Percentiles rank a stretch among this genome's conserved stretches.
These are phyloP conservation scores for Synchiropus splendidus DNA, from an alignment of 2,113 vertebrate genomes.

Conservation along the genomic window DNA sequence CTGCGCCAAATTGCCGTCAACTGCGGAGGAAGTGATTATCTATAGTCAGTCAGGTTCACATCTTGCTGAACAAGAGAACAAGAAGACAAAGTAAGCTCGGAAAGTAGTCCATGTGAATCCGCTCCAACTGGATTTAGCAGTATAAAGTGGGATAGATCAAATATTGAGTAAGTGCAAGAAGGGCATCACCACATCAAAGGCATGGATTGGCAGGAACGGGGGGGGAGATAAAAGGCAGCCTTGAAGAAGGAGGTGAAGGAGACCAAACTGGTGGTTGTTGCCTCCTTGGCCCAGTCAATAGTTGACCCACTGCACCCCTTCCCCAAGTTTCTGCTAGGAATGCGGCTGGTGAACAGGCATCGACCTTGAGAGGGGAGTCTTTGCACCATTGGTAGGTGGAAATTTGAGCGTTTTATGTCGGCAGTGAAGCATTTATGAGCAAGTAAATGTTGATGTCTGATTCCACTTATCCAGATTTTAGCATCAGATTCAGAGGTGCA, in stretches of 20 bases:
- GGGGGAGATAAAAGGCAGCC: slow-evolving; percentile 68
- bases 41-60: slow-evolving; percentile 15
- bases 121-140: slow-evolving; percentile 56
- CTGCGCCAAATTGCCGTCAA: neutral
- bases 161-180: slow-evolving; percentile 65
- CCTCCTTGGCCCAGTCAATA: slow-evolving; percentile 49
- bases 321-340: slow-evolving; percentile 10
- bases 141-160: slow-evolving; percentile 60
- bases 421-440: too few species aligned
- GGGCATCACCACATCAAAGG: slow-evolving; percentile 65
- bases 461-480: too few species aligned
- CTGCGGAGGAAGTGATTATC: slow-evolving; percentile 11
- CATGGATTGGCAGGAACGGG: slow-evolving; percentile 45
- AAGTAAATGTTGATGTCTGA: too few species aligned
- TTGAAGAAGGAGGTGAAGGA: slow-evolving; percentile 69
- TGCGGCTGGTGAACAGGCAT: too few species aligned
- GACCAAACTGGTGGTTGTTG: slow-evolving; percentile 53
- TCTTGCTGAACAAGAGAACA: slow-evolving; percentile 28
- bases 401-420: too few species aligned
- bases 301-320: slow-evolving; percentile 39
- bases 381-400: too few species aligned
- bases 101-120: slow-evolving; percentile 42
- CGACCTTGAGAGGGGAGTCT: too few species aligned
- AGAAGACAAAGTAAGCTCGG: slow-evolving; percentile 10
- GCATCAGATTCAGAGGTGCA: too few species aligned